Conservation (phyloP, 2,888 invertebrate genomes). For the Hyposoter didymator region DNA sequence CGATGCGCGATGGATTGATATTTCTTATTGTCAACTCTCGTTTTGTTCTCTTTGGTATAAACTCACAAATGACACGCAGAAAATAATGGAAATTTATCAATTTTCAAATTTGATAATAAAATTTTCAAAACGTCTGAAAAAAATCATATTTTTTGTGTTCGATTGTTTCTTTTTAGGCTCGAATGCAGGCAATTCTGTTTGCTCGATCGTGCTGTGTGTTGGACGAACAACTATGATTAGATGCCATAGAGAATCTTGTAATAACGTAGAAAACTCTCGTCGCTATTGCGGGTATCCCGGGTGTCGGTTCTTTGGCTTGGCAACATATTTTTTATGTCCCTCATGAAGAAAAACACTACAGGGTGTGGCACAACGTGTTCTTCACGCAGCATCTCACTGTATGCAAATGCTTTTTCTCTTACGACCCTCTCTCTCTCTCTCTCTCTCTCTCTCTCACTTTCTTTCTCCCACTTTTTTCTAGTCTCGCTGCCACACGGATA, state of each 20-base stretch:
- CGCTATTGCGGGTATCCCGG: neutral
- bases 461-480: neutral
- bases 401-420: constrained; percentile 19
- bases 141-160: no score
- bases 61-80: no score
- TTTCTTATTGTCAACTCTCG: no score
- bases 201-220: neutral
- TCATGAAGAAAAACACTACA: constrained; percentile 58
- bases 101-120: no score
- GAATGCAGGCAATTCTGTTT: neutral
- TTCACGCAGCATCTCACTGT: constrained; percentile 39
- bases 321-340: constrained; percentile 59
- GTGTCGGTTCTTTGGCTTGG: constrained; percentile 26
- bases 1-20: no score
- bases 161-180: no score
- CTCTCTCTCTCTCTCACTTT: constrained; percentile 23
- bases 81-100: no score
- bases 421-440: neutral
- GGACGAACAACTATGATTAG: neutral
- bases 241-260: neutral
- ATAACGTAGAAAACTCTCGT: neutral
- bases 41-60: no score
- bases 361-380: constrained; percentile 60
- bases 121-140: no score
- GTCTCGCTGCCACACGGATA: constrained; percentile 18